Base-by-base conservation (phyloP, 2,797 vertebrate genomes). In the Pangasius djambal region DNA sequence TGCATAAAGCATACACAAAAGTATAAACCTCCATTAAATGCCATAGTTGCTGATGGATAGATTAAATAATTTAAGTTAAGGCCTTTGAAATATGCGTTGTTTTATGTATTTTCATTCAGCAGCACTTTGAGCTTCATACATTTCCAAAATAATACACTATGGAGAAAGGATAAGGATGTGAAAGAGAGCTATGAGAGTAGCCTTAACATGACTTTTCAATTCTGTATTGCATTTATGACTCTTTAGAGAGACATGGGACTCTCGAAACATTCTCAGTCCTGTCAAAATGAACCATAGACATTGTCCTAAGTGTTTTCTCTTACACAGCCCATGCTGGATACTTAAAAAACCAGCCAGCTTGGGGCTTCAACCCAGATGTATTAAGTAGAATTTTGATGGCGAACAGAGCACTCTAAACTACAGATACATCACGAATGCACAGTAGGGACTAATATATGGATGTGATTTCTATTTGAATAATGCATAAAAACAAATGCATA, bases 171-270 rank as follows among this genome's bases (percentile, higher is more conserved):
- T 25, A 48, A 28, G 72, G 52, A 12, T 81, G 75, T 78, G 28
- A 78, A 52, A 13, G 28, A 72, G 50, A 67, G 55, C 28, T 69
- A 79, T 72, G 83, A 57, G n/a, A 72, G 88, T 85, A 40, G 77
- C 67, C 89, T 90, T 90, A 89, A 78, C 88, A 84, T 85, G 48
- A 57, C 88, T 86, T 92, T 67, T 88, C 72, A 90, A 85, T 90
- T 78, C 65, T 74, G 50, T 87, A 85, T 88, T 79, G 59, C 15
- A 59, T 89, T 88, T 86, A 50, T 88, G 83, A 89, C 50, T 85
- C 67, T 59, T 79, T 22, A 86, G 75, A 74, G 40, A 78, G 75
- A 67, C 40, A 50, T 9, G 22, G 22, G 57, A 52, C 44, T 28
- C 40, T 75, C 28, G 5, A 61, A 7, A 70, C 55, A 25, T 65